Conservation (phyloP, 2,797 vertebrate genomes). For the Darevskia nairensis region DNA sequence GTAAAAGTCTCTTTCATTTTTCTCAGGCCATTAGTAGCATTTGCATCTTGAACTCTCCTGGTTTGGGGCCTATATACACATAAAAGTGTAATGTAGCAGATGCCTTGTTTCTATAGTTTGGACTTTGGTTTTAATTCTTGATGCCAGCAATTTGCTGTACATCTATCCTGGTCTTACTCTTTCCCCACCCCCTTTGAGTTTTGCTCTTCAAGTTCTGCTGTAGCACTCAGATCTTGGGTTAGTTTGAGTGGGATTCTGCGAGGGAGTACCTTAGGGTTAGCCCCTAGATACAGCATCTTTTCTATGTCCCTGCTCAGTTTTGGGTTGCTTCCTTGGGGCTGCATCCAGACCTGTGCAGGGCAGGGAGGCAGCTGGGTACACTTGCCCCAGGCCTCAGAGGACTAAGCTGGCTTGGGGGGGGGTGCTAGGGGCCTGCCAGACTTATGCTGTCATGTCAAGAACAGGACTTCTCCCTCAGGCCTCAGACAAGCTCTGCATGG, state of each 20-base stretch:
- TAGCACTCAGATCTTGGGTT: not conserved
- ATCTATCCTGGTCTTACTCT: not conserved
- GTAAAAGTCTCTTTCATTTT: not conserved
- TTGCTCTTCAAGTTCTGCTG: not conserved
- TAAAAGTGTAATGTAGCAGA: not conserved
- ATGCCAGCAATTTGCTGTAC: not conserved
- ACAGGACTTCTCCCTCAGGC: no score
- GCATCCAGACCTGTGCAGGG: not conserved
- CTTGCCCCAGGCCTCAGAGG: no score
- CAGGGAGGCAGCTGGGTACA: not conserved
- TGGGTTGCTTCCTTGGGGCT: not conserved
- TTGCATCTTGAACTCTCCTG: not conserved
- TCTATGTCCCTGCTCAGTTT: not conserved
- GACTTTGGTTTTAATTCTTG: not conserved
- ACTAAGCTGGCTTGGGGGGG: no score
- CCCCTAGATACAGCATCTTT: not conserved
- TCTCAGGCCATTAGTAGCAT: not conserved
- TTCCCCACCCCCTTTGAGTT: not conserved
- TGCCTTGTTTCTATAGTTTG: not conserved
- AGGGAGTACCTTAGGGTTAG: not conserved
- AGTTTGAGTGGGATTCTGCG: not conserved
- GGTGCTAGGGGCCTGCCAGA: no score
- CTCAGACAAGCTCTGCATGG: no score
- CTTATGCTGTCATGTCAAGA: no score
- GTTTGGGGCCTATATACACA: not conserved